Base-by-base conservation (phyloP, 2,888 invertebrate genomes). In the Conistra vaccinii region DNA sequence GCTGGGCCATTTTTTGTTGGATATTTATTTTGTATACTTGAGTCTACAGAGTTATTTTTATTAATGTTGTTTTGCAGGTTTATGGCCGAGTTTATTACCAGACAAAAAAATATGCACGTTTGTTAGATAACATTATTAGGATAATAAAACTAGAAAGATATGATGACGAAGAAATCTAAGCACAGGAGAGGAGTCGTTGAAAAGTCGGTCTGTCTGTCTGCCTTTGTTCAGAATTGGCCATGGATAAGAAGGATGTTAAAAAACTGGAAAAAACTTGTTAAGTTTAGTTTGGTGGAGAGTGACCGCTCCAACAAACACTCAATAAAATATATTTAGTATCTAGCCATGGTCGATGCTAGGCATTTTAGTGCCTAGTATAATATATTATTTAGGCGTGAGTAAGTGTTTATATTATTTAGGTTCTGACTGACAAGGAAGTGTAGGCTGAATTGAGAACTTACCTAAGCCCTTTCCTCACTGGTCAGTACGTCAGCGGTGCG, bases 1-100 rank as follows among this genome's bases (percentile, higher is more conserved):
- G 68, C 74, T 80, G 81, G 66, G 72, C 61, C 73, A 76, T 80
- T 87, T 83, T 78, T 78, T 73, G 63, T 58, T 73, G 3, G 23
- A 53, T 57, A 65, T 70, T 74, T 69, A 57, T 67, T 73, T 61
- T 63, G 51, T 68, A 53, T 68, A 55, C 29, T 51, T 32, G 6
- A n/a, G 35, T 35, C 26, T 55, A 67, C 12, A 39, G 61, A 72
- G 55, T 55, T 73, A 66, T 65, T 70, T 76, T 58, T 51, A 62
- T 71, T 65, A 65, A 77, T 78, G 45, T 60, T 72, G 58, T 78
- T 77, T 53, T 53, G 63, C 14, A 45, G 35, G 63, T 42, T 32
- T 63, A 12, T 51, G 23, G 20, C n/a, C n/a, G n/a, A 55, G 60
- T 76, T 55, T 76, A 55, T 42, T 20, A 51, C 1, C 29, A 68